A percentile compares a stretch with the other conserved stretches of the same genome.
phyloP scores from a whole-genome alignment of 2,888 invertebrate genomes.

The Tachina lurida region DNA sequence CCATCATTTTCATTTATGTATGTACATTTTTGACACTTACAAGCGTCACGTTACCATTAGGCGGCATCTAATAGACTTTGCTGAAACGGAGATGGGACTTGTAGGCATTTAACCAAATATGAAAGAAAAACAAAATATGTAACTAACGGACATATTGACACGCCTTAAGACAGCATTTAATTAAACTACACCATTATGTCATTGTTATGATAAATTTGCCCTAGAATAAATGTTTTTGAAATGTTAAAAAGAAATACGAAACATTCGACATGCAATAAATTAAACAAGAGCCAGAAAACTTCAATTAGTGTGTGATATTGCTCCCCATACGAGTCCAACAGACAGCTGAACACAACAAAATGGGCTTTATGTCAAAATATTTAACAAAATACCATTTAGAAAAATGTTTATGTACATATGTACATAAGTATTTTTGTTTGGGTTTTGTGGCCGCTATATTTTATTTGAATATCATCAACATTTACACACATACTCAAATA shows the following conservation, averaged over 20 bases:
- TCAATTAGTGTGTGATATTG: conserved; percentile 65
- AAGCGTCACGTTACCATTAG: conserved; percentile 9
- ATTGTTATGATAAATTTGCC: conserved; percentile 71
- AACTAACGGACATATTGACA: conserved; percentile 56
- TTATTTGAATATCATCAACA: conserved; percentile 70
- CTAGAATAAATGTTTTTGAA: conserved; percentile 55
- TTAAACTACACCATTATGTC: conserved; percentile 72
- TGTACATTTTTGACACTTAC: conserved; percentile 15
- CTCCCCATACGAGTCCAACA: conserved; percentile 15
- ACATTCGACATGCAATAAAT: conserved; percentile 70
- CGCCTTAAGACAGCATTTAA: conserved; percentile 72
- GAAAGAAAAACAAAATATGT: conserved; percentile 8
- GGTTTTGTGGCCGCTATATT: conserved; percentile 24
- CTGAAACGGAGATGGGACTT: conserved; percentile 36
- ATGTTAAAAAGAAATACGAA: conserved; percentile 40
- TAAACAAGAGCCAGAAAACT: conserved; percentile 67
- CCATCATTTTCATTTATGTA: conserved; percentile 12
- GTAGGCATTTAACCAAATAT: conserved; percentile 2
- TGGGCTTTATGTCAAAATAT: conserved; percentile 67
- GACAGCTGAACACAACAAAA: conserved; percentile 57
- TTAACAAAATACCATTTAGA: conserved; percentile 29
- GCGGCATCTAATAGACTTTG: not conserved
- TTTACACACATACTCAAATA: not conserved
- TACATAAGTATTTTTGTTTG: conserved; percentile 10
- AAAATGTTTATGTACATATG: not conserved